A percentile compares a stretch with the other conserved stretches of the same genome.
phyloP scores from a whole-genome alignment of 2,888 invertebrate genomes.

The Serrognathus titanus region DNA sequence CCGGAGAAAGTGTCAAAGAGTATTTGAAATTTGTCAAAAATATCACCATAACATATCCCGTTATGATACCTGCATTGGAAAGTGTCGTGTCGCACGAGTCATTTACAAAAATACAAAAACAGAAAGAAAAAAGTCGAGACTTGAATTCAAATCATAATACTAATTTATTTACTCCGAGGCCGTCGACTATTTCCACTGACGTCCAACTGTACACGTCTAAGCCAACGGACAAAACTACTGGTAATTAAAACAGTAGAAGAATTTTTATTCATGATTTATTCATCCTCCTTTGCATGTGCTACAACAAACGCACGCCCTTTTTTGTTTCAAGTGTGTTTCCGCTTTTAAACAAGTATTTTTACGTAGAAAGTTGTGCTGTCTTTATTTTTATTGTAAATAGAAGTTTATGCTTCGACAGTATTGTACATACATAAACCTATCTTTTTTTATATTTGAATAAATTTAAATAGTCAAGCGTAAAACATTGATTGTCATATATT shows the following conservation, averaged over 20 bases:
- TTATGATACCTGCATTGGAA: constrained; percentile 54
- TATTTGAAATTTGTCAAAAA: constrained; percentile 46
- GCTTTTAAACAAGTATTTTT: too few relatives aligned
- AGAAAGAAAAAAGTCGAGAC: constrained; percentile 49
- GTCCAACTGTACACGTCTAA: constrained; percentile 17
- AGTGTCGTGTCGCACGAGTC: constrained; percentile 40
- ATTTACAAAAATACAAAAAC: constrained; percentile 44
- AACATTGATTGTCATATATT: too few relatives aligned
- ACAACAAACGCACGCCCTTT: too few relatives aligned
- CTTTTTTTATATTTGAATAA: too few relatives aligned
- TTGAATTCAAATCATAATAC: constrained; percentile 46
- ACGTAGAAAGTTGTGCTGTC: too few relatives aligned
- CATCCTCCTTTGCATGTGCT: constrained; percentile 18
- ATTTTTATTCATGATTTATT: neutral
- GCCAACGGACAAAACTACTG: constrained; percentile 25
- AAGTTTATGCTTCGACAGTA: too few relatives aligned
- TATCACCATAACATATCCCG: constrained; percentile 63
- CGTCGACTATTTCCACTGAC: constrained; percentile 30
- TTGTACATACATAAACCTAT: too few relatives aligned
- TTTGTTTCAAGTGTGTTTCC: too few relatives aligned
- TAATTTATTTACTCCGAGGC: constrained; percentile 41
- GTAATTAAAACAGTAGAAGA: constrained; percentile 23
- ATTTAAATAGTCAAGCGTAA: too few relatives aligned
- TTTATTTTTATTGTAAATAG: too few relatives aligned
- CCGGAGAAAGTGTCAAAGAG: constrained; percentile 38